These are phyloP conservation scores for Taxidea taxus DNA, from an alignment of 2,113 vertebrate species.

Conservation along the genomic window DNA sequence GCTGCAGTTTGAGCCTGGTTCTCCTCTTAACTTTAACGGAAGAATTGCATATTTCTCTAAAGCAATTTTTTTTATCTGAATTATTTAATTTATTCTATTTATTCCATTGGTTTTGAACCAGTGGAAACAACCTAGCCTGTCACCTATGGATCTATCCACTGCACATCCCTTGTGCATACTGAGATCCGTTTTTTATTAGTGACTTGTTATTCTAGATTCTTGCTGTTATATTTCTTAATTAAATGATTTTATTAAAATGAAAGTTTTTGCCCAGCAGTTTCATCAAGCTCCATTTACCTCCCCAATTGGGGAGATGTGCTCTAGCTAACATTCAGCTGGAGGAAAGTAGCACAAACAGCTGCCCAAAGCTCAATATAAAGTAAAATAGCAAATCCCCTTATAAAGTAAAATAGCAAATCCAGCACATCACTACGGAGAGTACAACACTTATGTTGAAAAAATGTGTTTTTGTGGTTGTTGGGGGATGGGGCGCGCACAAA, in stretches of 20 bases:
- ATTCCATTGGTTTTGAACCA: constrained; percentile 7
- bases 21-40: background rate
- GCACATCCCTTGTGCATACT: background rate
- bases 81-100: background rate
- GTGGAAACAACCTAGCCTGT: background rate
- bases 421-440: background rate
- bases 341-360: background rate
- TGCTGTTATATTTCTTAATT: background rate
- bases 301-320: background rate
- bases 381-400: background rate
- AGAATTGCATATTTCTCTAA: background rate
- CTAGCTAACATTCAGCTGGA: background rate
- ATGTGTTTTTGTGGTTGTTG: background rate
- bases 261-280: background rate
- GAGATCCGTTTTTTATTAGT: background rate
- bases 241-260: constrained; percentile 14
- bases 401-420: background rate
- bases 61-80: background rate
- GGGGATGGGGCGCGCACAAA: background rate
- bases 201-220: background rate
- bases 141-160: background rate
- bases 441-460: background rate
- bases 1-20: background rate
- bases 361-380: background rate
- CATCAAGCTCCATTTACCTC: background rate